phyloP scores from a whole-genome alignment of 2,888 invertebrate genomes.

The Brachyopa scutellaris region DNA sequence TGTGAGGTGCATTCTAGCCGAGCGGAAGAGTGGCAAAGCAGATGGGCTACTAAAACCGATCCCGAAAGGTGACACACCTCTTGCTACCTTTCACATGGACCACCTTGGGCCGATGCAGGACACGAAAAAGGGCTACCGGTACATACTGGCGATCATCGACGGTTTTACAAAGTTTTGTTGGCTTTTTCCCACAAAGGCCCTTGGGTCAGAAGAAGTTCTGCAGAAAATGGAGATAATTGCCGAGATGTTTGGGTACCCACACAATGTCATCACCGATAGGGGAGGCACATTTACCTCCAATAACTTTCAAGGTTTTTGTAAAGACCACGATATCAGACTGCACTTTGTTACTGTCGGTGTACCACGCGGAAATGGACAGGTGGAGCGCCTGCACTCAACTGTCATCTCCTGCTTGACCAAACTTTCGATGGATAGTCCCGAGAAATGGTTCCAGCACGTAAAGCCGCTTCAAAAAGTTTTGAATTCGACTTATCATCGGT shows the following conservation, averaged over 20 bases:
- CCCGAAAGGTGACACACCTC: constrained; percentile 75
- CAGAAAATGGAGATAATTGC: no score
- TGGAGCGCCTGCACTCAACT: constrained; percentile 57
- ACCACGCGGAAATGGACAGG: constrained; percentile 60
- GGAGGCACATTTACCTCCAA: constrained; percentile 61
- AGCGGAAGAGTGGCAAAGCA: constrained; percentile 75
- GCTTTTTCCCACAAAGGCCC: constrained; percentile 60
- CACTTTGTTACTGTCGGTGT: constrained; percentile 48
- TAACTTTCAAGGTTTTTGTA: constrained; percentile 49
- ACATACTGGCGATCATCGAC: constrained; percentile 76
- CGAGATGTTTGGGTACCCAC: constrained; percentile 55
- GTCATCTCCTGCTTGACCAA: constrained; percentile 77
- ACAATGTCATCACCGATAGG: constrained; percentile 39
- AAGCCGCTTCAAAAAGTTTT: constrained; percentile 69
- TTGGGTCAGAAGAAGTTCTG: constrained; percentile 54
- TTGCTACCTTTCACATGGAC: constrained; percentile 76
- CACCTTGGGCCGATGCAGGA: constrained; percentile 77
- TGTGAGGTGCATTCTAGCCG: constrained; percentile 48
- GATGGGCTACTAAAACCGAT: constrained; percentile 77
- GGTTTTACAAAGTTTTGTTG: no score
- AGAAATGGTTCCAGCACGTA: constrained; percentile 75
- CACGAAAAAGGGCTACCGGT: constrained; percentile 74
- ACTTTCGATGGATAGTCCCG: constrained; percentile 59
- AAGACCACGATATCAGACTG: constrained; percentile 31
- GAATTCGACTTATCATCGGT: constrained; percentile 71